Conservation (phyloP, 2,888 invertebrate genomes). For the Drosophila meridiana region DNA sequence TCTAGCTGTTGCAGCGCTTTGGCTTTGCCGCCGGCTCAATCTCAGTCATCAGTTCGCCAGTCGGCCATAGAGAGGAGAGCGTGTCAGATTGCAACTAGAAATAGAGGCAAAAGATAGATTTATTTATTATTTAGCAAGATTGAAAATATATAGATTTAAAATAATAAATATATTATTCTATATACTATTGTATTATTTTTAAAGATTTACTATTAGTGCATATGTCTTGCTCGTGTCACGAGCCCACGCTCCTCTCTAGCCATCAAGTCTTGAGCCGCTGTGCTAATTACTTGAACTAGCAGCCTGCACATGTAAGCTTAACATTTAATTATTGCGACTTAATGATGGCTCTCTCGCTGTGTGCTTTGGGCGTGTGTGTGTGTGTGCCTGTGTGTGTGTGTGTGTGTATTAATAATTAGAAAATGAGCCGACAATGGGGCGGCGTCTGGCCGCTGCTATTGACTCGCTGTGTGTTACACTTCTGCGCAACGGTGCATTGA, state of each 20-base stretch:
- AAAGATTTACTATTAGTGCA: no score
- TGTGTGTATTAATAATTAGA: constrained; percentile 75
- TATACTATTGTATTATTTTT: no score
- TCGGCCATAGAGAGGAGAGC: constrained; percentile 18
- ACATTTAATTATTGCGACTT: constrained; percentile 81
- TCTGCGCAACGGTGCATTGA: constrained; percentile 63
- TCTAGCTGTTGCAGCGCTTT: constrained; percentile 58
- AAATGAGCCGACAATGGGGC: constrained; percentile 68
- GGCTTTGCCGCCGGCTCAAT: constrained; percentile 22
- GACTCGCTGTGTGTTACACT: constrained; percentile 67
- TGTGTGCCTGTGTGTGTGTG: constrained; percentile 4
- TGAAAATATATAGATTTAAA: no score
- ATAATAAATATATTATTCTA: no score
- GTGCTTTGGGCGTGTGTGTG: constrained; percentile 24
- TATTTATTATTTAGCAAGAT: neutral
- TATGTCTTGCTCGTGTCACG: constrained; percentile 7
- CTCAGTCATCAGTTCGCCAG: constrained; percentile 37
- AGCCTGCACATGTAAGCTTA: constrained; percentile 75
- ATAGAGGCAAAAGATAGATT: neutral
- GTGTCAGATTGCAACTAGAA: constrained; percentile 3
- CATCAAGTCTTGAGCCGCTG: constrained; percentile 46
- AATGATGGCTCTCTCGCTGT: constrained; percentile 68
- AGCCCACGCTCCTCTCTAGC: constrained; percentile 4
- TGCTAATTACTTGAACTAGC: constrained; percentile 80
- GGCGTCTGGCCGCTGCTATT: constrained; percentile 58